Percentiles rank a stretch among this genome's conserved stretches.
Conservation (phyloP, 2,113 vertebrate species). For the Burhinus oedicnemus region DNA sequence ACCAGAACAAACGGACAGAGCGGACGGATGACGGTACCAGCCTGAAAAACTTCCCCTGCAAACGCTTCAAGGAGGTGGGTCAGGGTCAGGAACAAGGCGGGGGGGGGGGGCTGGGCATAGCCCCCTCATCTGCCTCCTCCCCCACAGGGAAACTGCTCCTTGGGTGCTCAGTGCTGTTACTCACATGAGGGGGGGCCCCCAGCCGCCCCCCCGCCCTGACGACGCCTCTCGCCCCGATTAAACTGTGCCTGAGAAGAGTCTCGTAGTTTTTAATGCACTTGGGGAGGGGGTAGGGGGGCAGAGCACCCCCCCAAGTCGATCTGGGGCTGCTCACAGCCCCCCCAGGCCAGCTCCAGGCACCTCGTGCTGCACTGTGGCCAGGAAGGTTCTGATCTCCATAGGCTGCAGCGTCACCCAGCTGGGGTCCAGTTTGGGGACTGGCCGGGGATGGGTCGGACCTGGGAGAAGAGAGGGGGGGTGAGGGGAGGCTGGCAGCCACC, state of each 20-base stretch:
- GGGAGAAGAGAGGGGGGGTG: background rate
- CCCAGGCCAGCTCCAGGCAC: background rate
- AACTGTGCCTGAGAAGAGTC: background rate
- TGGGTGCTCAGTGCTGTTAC: conserved; percentile 82
- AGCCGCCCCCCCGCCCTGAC: background rate
- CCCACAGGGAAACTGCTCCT: conserved; percentile 79
- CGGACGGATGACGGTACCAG: conserved; percentile 57
- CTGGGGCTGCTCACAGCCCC: background rate
- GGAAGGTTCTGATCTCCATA: background rate
- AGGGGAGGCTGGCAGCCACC: background rate
- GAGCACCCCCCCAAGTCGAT: no score
- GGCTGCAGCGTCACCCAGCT: background rate
- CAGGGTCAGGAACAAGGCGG: no score
- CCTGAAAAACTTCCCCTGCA: conserved; percentile 84
- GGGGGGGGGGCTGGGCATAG: background rate
- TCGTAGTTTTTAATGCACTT: background rate
- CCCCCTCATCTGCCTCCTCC: background rate
- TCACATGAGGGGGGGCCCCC: background rate
- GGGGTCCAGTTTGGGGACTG: background rate
- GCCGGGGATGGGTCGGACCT: background rate
- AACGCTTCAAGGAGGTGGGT: conserved; percentile 84
- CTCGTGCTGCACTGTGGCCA: conserved; percentile 52
- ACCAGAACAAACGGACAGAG: conserved; percentile 87
- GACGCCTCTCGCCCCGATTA: background rate
- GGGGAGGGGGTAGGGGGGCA: no score